Evolutionary conservation across 2,888 invertebrate species (phyloP), one percentile per base, ranked within the genome.

Genomic region (Amblyjoppa proteus): DNA sequence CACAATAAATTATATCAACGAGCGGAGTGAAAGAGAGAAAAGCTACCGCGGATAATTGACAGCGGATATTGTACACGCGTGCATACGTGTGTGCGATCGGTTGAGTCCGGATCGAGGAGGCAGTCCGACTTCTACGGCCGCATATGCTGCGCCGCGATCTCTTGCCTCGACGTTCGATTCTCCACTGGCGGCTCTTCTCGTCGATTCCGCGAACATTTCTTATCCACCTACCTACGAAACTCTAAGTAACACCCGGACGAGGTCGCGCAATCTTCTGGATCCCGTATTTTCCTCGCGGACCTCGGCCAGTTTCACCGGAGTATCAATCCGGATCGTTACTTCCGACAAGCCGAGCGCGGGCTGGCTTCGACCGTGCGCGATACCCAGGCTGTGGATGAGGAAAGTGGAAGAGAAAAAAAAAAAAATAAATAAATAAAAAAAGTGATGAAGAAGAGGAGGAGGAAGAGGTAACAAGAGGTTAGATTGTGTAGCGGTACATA

Each of bases 271-370:
- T 64, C 64, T 64, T 64, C 64, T 34, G 28, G n/a, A 16, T 64
- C 64, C 34, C n/a, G 31, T 34, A 34, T 34, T 64, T 64, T 53
- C 7, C 20, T 6, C 64, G 56, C 56, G 56, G 53, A 53, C 83
- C 82, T 53, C 75, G 77, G 34, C 80, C 74, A 81, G 75, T 85
- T 85, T 87, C 56, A 9, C 84, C 86, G 85, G 85, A 34, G 34
- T 56, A 71, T 56, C 74, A 68, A 77, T 77, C 84, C 34, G 82
- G 78, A 66, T 84, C 73, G 75, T 84, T 82, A 56, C 34, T 78
- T 82, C 71, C 71, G 68, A 56, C 81, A 61, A 58, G 69, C 68
- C 69, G 75, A 75, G 25, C 58, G 53, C 64, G 61, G n/a, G 73
- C 74, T 31, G 45, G 41, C 53, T 61, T 58, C 73, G 68, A 76